phyloP scores from a whole-genome alignment of 1,140 invertebrate genomes.

The Ceratina japonica region DNA sequence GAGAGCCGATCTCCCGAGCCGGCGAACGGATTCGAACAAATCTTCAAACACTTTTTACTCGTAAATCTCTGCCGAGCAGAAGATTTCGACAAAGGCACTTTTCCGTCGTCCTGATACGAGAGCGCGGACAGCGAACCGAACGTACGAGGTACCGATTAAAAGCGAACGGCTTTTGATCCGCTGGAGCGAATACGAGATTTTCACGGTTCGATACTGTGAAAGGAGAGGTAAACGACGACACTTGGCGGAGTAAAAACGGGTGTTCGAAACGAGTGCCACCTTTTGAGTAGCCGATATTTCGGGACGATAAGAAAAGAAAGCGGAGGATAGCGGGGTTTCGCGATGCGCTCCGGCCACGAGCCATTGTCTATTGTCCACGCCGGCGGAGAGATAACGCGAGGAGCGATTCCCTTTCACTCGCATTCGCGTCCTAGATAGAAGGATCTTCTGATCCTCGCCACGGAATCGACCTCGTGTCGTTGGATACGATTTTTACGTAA shows the following conservation, averaged over 20 bases:
- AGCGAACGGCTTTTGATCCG: not conserved
- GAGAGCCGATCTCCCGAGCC: no score
- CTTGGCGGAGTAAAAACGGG: not conserved
- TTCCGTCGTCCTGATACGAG: not conserved
- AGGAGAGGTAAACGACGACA: not conserved
- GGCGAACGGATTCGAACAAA: no score
- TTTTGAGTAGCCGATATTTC: constrained; percentile 28
- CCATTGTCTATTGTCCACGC: constrained; percentile 39
- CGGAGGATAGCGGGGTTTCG: constrained; percentile 9
- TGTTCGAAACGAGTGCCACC: no score
- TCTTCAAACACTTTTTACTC: no score
- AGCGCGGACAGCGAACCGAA: not conserved
- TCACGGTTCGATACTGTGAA: not conserved
- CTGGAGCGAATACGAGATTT: not conserved
- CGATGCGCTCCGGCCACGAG: constrained; percentile 10
- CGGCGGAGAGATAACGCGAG: constrained; percentile 41
- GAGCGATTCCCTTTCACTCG: constrained; percentile 46
- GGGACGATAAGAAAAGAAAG: constrained; percentile 37
- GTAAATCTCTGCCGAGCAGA: not conserved
- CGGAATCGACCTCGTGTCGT: not conserved
- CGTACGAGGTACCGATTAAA: not conserved
- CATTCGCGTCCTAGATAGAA: constrained; percentile 24
- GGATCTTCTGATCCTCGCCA: not conserved
- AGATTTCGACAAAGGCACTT: not conserved
- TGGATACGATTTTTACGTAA: no score